Base-by-base conservation (phyloP, 2,888 invertebrate genomes). In the Stenichneumon culpator region DNA sequence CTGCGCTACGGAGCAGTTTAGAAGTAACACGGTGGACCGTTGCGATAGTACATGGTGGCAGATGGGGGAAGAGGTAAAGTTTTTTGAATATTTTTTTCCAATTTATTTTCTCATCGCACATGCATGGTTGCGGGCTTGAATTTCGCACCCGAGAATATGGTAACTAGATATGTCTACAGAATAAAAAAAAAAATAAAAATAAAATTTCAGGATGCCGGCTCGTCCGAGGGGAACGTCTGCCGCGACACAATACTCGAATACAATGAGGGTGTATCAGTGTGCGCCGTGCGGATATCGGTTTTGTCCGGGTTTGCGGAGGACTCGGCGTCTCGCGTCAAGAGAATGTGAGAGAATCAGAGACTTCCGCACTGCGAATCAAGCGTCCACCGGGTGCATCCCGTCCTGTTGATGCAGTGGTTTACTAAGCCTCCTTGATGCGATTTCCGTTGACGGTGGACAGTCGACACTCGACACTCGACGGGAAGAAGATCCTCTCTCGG, bases 231-330 rank as follows among this genome's bases (percentile, higher is more conserved):
- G 57, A 25, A 25, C 14, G 25, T 57, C 57, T 57, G 25, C 3
- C 3, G 22, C 22, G 25, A 57, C 11, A 57, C 25, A 25, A 57
- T 57, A 57, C 19, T 22, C 25, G 74, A 63, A 14, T 28, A 63
- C 25, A 63, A 47, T 60, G 63, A 60, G 44, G 14, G 9, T 60
- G 22, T 47, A 47, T 28, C 47, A 28, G 28, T 63, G 25, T 60
- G 14, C 7, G 22, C 5, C 16, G n/a, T 9, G 25, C 11, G 47
- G 74, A 57, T 63, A 74, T 74, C 63, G 74, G 63, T 47, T 63
- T 74, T 63, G 63, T 74, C 44, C 63, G 63, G 25, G n/a, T 74
- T 63, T 63, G 19, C 47, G 47, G 47, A 63, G 74, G 63, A 28
- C 25, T 57, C 50, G 22, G 25, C 57, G 22, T 25, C 22, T 57